Base-by-base conservation (phyloP, 2,797 vertebrate species). In the Dryobates pubescens region DNA sequence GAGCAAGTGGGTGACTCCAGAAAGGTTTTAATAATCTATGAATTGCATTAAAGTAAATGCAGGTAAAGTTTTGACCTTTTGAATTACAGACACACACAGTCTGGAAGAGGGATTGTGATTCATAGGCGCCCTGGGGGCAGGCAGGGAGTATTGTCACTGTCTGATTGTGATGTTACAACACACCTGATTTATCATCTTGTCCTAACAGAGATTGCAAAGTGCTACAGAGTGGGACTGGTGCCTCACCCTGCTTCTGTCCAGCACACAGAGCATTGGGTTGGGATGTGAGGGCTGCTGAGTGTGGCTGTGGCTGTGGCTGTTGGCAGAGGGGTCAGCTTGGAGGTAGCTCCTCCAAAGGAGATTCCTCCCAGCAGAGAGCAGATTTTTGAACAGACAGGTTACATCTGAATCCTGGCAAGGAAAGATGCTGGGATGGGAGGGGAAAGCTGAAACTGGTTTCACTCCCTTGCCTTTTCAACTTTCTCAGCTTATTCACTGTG, bases 1-100 rank as follows among this genome's bases (percentile, higher is more conserved):
- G 67, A 90, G 61, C 82, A 70, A 67, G 14, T 0, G 0, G 6
- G 17, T 54, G 15, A 53, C 69, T 89, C 79, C 73, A 89, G 29
- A 73, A 90, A 86, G 64, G 34, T 70, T 93, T 95, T 76, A 90
- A 79, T 93, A 90, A 94, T 75, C 30, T 78, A 78, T 78, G 73
- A 90, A 64, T 49, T 32, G 58, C 78, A 83, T 76, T 95, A 72
- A 92, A 89, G 56, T 67, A 89, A 89, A 81, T 51, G 77, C 27
- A 58, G 63, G 64, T 93, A 49, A 93, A 90, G 64, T 67, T 80
- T 20, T 90, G 88, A 93, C 88, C 86, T 94, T 93, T 67, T 57
- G 59, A 73, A 89, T 92, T 82, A 75, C 13, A 41, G 45, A 45
- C 58, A 59, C 38, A 19, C 4, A 5, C 59, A 9, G 73, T 62